Base-by-base conservation (phyloP, 2,113 vertebrate genomes). In the Dipodomys merriami region DNA sequence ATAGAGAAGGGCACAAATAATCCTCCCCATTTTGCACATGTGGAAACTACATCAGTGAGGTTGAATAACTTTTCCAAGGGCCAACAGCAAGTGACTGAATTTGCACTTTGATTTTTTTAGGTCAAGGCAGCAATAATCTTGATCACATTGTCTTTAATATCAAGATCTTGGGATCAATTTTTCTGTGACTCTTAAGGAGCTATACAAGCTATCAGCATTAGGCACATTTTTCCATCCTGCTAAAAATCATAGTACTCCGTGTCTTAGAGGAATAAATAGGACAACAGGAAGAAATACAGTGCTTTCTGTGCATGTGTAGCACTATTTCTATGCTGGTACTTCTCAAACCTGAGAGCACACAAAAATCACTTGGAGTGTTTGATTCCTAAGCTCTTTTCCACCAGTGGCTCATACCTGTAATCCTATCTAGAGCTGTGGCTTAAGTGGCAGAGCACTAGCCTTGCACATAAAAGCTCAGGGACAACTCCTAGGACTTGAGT, bases 41-140 rank as follows among this genome's bases (percentile, higher is more conserved):
- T 39, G n/a, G 64, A 95, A 49, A 82, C 22, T 20, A 23, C 83
- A 12, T 71, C 72, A 23, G 83, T 25, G 46, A 76, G 7, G n/a
- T 13, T 62, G 49, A 81, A 19, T 22, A 44, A 69, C 78, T 86
- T 84, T 64, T 44, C 22, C 19, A 88, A 82, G 76, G 49, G 65
- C n/a, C 85, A 19, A n/a, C 65, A 83, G 11, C 65, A 74, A 74
- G 5, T 80, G 25, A 79, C 60, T 60, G 16, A 76, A 46, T 60
- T 74, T 77, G 73, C 16, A 80, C 72, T 82, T 53, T 72, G 33
- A 44, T 88, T 87, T 39, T 87, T 57, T 13, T 25, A 46, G 35
- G 73, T 19, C 85, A 90, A 93, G 18, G 35, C 64, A 60, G 77
- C 71, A 86, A 68, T 35, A 71, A 78, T 29, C 22, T 86, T 91